Percentiles rank a stretch among this genome's conserved stretches.
Evolutionary conservation across 2,888 invertebrate genomes (phyloP).

Genomic region (Perdita meconis): DNA sequence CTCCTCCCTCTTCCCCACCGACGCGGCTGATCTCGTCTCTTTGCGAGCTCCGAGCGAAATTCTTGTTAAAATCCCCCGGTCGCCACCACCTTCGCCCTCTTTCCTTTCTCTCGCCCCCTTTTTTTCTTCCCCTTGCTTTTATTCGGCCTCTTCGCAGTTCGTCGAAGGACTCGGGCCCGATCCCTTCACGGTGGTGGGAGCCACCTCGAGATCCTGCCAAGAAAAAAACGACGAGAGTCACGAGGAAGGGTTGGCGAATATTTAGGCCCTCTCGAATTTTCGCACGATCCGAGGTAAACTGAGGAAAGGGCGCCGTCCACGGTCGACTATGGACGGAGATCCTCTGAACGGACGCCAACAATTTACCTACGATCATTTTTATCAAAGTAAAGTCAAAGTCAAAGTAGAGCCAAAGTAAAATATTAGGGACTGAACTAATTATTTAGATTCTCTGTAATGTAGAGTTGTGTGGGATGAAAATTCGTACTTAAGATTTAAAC

Average conservation of each 20-base stretch:
- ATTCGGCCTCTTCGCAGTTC: constrained; percentile 44
- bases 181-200: constrained; percentile 7
- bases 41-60: constrained; percentile 68
- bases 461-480: too few relatives aligned
- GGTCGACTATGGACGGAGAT: too few relatives aligned
- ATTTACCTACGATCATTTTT: too few relatives aligned
- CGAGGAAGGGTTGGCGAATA: constrained; percentile 42
- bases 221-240: constrained; percentile 49
- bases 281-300: constrained; percentile 59
- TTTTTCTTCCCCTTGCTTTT: constrained; percentile 45
- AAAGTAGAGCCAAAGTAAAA: too few relatives aligned
- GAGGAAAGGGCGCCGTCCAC: neutral
- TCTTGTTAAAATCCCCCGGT: constrained; percentile 68
- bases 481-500: too few relatives aligned
- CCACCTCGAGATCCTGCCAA: constrained; percentile 35
- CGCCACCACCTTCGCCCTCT: constrained; percentile 17
- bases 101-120: neutral
- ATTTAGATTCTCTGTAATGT: too few relatives aligned
- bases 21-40: constrained; percentile 39
- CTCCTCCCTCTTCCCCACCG: constrained; percentile 8
- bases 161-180: constrained; percentile 21
- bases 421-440: too few relatives aligned
- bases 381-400: too few relatives aligned
- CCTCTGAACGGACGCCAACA: too few relatives aligned
- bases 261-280: constrained; percentile 55